phyloP scores from a whole-genome alignment of 2,113 vertebrate species.

The Alethe castanea region DNA sequence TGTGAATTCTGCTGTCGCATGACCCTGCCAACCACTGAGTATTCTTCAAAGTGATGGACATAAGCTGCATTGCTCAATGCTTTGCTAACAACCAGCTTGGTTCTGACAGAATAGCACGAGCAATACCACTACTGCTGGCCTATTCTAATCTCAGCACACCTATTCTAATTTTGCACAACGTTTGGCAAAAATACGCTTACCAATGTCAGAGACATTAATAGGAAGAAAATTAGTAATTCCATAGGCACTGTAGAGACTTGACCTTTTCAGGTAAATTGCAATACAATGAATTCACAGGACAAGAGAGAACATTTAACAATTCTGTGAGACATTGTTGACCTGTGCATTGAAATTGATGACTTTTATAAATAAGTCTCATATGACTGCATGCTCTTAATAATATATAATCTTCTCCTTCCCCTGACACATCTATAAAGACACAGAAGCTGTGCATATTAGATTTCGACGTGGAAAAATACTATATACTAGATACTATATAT shows the following conservation, averaged over 20 bases:
- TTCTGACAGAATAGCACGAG: not conserved
- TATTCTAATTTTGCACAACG: not conserved
- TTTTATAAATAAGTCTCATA: not conserved
- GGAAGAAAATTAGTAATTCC: not conserved
- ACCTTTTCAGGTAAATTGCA: not conserved
- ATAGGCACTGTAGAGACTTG: not conserved
- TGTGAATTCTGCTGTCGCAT: not conserved
- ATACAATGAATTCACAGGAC: not conserved
- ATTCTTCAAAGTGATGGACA: not conserved
- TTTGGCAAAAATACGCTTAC: not conserved
- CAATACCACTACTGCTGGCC: not conserved
- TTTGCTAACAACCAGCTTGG: not conserved
- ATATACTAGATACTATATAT: too few species aligned
- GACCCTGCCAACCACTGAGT: not conserved
- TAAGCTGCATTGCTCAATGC: rapidly evolving
- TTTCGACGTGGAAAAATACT: not conserved
- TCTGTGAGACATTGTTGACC: not conserved
- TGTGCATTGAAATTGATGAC: not conserved
- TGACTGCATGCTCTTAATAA: not conserved
- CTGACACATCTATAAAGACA: not conserved
- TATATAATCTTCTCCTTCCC: not conserved
- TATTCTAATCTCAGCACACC: not conserved
- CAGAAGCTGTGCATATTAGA: not conserved
- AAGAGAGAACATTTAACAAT: not conserved
- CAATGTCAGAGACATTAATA: not conserved